Conservation (phyloP, 2,888 invertebrate species). For the Leptinotarsa juncta region DNA sequence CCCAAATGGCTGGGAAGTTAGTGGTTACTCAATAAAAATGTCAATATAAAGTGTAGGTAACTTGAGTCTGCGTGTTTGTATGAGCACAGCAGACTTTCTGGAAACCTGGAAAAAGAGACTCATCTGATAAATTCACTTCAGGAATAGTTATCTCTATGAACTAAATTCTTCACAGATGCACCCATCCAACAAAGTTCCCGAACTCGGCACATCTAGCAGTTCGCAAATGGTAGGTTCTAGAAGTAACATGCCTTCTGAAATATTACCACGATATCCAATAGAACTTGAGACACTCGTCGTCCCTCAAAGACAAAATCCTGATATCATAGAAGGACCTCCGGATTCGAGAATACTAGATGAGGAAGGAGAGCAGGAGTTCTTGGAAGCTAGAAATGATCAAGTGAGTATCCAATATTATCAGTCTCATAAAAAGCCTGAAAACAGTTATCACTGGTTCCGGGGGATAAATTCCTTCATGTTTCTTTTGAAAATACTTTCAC, state of each 20-base stretch:
- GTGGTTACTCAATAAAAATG: no score
- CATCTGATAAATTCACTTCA: not conserved
- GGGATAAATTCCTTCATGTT: no score
- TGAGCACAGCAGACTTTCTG: not conserved
- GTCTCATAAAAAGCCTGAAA: no score
- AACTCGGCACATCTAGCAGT: not conserved
- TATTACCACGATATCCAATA: constrained; percentile 19
- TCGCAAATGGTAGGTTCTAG: not conserved
- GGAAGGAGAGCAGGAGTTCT: not conserved
- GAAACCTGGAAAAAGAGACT: not conserved
- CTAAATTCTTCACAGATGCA: not conserved
- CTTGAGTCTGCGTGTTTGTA: no score
- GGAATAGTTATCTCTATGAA: not conserved
- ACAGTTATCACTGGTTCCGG: no score
- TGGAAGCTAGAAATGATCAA: not conserved
- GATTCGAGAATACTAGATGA: constrained; percentile 21
- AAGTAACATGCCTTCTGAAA: not conserved
- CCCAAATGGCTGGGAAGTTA: no score
- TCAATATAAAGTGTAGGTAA: no score
- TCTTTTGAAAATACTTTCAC: no score
- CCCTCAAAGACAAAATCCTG: constrained; percentile 35
- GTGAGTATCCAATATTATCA: not conserved
- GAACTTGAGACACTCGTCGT: constrained; percentile 25
- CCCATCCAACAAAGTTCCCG: not conserved
- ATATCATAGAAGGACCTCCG: constrained; percentile 36